Evolutionary conservation across 2,113 vertebrate genomes (phyloP).

Genomic region (Corythornis madagascariensis): DNA sequence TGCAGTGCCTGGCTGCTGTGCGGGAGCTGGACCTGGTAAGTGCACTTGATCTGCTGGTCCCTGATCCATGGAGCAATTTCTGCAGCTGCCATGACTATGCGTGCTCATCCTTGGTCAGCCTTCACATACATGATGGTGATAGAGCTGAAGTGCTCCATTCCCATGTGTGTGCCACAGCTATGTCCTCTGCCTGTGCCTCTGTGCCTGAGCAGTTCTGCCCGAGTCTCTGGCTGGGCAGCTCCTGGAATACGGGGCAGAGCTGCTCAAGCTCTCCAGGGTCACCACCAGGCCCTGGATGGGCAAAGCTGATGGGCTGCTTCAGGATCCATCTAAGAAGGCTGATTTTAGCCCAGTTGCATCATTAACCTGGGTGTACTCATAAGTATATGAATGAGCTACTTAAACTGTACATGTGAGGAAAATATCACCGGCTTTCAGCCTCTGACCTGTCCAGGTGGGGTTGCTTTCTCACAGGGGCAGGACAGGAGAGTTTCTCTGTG

Average conservation of each 20-base stretch:
- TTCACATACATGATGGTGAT: rapidly evolving
- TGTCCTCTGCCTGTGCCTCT: too few species aligned
- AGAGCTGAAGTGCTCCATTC: not conserved
- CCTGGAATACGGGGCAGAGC: not conserved
- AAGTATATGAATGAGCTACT: not conserved
- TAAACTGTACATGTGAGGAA: not conserved
- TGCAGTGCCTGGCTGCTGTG: not conserved
- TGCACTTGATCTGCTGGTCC: not conserved
- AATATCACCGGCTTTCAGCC: not conserved
- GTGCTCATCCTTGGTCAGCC: not conserved
- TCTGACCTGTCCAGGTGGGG: not conserved
- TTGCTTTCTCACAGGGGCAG: not conserved
- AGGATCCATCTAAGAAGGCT: not conserved
- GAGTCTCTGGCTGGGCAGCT: not conserved
- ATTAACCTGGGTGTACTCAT: not conserved
- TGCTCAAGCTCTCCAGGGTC: not conserved
- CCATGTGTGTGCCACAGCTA: rapidly evolving
- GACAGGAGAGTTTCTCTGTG: not conserved
- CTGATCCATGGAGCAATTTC: not conserved
- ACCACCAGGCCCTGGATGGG: rapidly evolving
- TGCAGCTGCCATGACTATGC: rapidly evolving
- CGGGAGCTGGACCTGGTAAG: not conserved
- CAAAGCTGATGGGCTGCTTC: not conserved
- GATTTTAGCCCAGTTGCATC: not conserved
- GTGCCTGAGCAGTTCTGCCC: not conserved